Evolutionary conservation across 2,888 invertebrate species (phyloP), one percentile per base, ranked within the genome.

Genomic region (Sicus ferrugineus): DNA sequence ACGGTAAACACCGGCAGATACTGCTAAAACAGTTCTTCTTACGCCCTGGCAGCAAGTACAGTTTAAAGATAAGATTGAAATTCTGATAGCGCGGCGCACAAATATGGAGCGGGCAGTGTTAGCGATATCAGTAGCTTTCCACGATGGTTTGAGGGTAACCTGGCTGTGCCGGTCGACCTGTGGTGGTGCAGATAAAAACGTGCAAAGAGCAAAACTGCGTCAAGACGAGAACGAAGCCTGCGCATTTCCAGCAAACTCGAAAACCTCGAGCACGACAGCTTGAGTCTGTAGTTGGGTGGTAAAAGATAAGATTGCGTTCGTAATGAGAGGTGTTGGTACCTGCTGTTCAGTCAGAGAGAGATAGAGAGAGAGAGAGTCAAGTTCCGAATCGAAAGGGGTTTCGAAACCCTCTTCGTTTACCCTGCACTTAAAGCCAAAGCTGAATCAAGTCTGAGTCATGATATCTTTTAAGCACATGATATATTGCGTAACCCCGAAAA

Each of bases 61-160:
- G 76, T 80, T 80, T 80, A 76, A 79, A 79, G 80, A 79, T 79
- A 79, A 79, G 80, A 80, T 79, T 79, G 67, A 67, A 70, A 42
- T 68, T 50, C 34, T 42, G 58, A 58, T 58, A 54, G 23, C 65
- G 65, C 23, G 26, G 26, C 28, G 23, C 28, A 48, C 50, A 65
- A 52, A 54, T 21, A 38, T 31, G 34, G 34, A 50, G 30, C 48
- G 31, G 16, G 6, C 16, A 62, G 31, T 21, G 48, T 63, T 28
- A 28, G 46, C 63, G 23, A n/a, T n/a, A n/a, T n/a, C n/a, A n/a
- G n/a, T 46, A 48, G 48, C 48, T 19, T 48, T 26, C 52, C 38
- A 38, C 21, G 19, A 54, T 16, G 9, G 54, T n/a, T 54, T 52
- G 52, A 23, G 6, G 21, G 38, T 54, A 31, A 52, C 31, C 34